Evolutionary conservation across 2,888 invertebrate genomes (phyloP).

Genomic region (Nebria brevicollis): DNA sequence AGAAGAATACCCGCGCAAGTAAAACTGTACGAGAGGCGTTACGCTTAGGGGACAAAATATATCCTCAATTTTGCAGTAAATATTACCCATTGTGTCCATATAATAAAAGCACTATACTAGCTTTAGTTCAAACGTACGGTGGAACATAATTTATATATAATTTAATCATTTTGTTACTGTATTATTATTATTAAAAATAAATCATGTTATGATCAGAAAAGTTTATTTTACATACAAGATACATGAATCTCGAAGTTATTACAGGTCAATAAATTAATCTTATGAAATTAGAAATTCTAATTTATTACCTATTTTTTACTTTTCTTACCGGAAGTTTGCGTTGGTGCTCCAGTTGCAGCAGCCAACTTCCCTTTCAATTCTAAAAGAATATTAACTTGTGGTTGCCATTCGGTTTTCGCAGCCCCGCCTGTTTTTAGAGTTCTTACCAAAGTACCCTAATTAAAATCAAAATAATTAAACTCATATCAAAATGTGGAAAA

Average conservation of each 20-base stretch:
- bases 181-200: constrained; percentile 21
- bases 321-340: constrained; percentile 56
- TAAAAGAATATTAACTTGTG: constrained; percentile 78
- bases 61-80: constrained; percentile 55
- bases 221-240: constrained; percentile 19
- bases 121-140: constrained; percentile 55
- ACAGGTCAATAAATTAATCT: constrained; percentile 36
- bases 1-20: constrained; percentile 54
- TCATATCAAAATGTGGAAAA: background rate
- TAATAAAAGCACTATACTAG: constrained; percentile 57
- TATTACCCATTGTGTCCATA: constrained; percentile 59
- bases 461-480: background rate
- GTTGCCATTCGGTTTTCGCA: constrained; percentile 80
- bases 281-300: constrained; percentile 23
- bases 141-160: constrained; percentile 41
- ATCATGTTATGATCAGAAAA: constrained; percentile 3
- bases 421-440: constrained; percentile 79
- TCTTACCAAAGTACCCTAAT: constrained; percentile 78
- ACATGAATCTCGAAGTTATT: constrained; percentile 3
- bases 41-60: constrained; percentile 54
- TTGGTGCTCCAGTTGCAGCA: constrained; percentile 55
- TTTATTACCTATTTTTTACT: constrained; percentile 53
- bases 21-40: constrained; percentile 57
- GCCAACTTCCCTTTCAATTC: constrained; percentile 77
- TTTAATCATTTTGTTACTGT: background rate